phyloP scores from a whole-genome alignment of 2,888 invertebrate genomes.

The Dolomedes plantarius region DNA sequence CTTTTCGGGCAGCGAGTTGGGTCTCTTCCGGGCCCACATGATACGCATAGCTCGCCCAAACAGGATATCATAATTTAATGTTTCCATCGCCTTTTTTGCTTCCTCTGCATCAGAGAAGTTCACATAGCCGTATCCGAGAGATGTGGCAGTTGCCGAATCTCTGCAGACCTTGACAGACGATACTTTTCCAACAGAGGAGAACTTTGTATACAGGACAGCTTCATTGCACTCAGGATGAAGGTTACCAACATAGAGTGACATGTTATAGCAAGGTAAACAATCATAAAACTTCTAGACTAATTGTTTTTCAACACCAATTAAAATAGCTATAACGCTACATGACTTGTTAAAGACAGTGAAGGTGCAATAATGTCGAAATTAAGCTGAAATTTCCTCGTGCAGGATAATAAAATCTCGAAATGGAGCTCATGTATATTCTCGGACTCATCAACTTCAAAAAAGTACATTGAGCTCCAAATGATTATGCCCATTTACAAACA shows the following conservation, averaged over 20 bases:
- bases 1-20: constrained; percentile 97
- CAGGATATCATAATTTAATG: constrained; percentile 99
- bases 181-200: constrained; percentile 98
- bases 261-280: too few relatives aligned
- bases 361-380: too few relatives aligned
- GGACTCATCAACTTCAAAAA: too few relatives aligned
- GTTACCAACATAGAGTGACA: constrained; percentile 98
- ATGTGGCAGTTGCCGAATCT: constrained; percentile 97
- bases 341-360: too few relatives aligned
- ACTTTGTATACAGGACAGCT: constrained; percentile 99
- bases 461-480: too few relatives aligned
- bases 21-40: constrained; percentile 99
- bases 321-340: too few relatives aligned
- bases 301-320: too few relatives aligned
- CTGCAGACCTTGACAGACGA: constrained; percentile 99
- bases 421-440: too few relatives aligned
- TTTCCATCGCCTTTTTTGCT: constrained; percentile 98
- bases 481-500: too few relatives aligned
- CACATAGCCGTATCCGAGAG: constrained; percentile 99
- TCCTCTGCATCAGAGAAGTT: constrained; percentile 99
- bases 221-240: constrained; percentile 98
- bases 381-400: too few relatives aligned
- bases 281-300: too few relatives aligned
- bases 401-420: too few relatives aligned
- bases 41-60: constrained; percentile 98